Evolutionary conservation across 2,797 vertebrate species (phyloP).

Genomic region (Sebastes melanostomus): DNA sequence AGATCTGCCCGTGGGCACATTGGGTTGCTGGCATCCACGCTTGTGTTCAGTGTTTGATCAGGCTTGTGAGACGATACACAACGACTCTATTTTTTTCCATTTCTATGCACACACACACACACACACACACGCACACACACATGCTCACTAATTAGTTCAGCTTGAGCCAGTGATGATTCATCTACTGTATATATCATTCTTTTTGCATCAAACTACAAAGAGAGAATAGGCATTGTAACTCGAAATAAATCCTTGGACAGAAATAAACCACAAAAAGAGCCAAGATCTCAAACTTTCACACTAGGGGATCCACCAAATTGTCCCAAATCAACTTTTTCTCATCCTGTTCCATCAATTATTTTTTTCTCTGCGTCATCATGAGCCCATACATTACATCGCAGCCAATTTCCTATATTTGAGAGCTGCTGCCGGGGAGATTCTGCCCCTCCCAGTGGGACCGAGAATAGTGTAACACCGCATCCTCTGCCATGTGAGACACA

Average conservation of each 20-base stretch:
- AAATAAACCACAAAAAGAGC: conserved; percentile 45
- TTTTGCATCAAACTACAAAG: conserved; percentile 31
- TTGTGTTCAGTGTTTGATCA: conserved; percentile 56
- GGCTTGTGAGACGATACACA: conserved; percentile 31
- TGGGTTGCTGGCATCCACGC: conserved; percentile 27
- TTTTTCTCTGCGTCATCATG: conserved; percentile 9
- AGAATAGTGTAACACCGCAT: conserved; percentile 40
- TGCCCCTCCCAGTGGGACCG: conserved; percentile 39
- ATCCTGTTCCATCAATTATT: conserved; percentile 29
- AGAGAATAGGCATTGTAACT: not conserved
- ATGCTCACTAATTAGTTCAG: conserved; percentile 40
- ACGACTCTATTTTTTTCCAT: not conserved
- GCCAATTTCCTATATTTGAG: conserved; percentile 38
- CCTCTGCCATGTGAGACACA: conserved; percentile 59
- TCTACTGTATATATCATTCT: not conserved
- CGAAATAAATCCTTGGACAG: conserved; percentile 32
- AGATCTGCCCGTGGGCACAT: conserved; percentile 32
- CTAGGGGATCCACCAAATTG: conserved; percentile 14
- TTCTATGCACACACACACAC: not conserved
- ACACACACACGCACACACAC: not conserved
- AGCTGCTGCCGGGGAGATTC: conserved; percentile 15
- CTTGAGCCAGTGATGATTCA: conserved; percentile 3
- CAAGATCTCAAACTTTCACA: conserved; percentile 41
- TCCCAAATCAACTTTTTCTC: conserved; percentile 5
- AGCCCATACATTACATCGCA: conserved; percentile 9